Evolutionary conservation across 2,888 invertebrate species (phyloP).

Genomic region (Trissolcus japonicus): DNA sequence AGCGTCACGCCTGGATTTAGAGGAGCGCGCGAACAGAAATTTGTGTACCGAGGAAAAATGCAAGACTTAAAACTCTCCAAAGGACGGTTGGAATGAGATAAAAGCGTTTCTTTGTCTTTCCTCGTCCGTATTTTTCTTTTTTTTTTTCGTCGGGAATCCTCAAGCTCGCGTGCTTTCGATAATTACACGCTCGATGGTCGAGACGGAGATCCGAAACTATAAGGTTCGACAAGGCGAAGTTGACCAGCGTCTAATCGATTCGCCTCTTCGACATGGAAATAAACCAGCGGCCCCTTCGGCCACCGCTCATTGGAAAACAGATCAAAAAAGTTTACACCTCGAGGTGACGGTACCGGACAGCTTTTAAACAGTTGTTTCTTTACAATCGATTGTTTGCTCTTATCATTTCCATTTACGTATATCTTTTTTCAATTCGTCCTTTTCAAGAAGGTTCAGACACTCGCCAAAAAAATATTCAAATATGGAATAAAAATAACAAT

Average conservation of each 20-base stretch:
- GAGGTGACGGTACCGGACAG: conserved; percentile 7
- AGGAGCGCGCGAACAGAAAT: conserved; percentile 30
- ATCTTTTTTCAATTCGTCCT: neutral
- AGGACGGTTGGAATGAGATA: conserved; percentile 38
- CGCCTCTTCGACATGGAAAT: conserved; percentile 72
- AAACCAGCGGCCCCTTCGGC: conserved; percentile 62
- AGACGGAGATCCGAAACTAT: conserved; percentile 58
- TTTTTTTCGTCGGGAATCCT: conserved; percentile 61
- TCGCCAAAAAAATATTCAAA: too few relatives aligned
- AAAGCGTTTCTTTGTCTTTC: conserved; percentile 42
- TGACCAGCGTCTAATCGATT: conserved; percentile 75
- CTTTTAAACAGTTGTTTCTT: conserved; percentile 13
- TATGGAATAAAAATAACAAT: too few relatives aligned
- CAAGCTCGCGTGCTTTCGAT: conserved; percentile 73
- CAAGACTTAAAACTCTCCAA: conserved; percentile 22
- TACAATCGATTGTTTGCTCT: neutral
- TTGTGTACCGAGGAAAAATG: conserved; percentile 34
- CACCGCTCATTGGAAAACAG: conserved; percentile 54
- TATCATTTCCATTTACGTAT: too few relatives aligned
- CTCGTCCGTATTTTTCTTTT: conserved; percentile 1
- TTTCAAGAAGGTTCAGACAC: too few relatives aligned
- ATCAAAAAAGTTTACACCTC: conserved; percentile 19
- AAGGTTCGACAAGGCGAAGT: conserved; percentile 74
- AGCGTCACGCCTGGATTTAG: conserved; percentile 62
- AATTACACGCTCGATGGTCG: conserved; percentile 71